These are phyloP conservation scores for Sarcoramphus papa DNA, from an alignment of 2,797 vertebrate genomes.

Conservation along the genomic window DNA sequence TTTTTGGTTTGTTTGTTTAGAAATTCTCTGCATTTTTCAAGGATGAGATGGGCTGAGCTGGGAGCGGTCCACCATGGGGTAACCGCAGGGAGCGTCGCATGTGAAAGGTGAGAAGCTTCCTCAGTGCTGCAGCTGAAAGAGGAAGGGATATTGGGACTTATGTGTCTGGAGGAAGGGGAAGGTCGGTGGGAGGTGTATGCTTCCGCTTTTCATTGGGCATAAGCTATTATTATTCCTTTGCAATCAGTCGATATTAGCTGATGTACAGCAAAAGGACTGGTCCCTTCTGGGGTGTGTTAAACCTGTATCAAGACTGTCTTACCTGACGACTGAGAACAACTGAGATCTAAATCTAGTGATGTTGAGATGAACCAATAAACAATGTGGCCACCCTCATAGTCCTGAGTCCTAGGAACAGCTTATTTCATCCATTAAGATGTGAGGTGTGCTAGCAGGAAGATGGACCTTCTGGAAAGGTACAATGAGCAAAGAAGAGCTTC, in stretches of 20 bases:
- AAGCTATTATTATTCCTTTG: neutral
- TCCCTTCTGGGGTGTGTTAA: neutral
- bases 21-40: neutral
- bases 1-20: neutral
- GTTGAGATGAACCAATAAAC: neutral
- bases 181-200: neutral
- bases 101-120: neutral
- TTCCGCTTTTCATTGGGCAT: neutral
- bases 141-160: neutral
- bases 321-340: neutral
- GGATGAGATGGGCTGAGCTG: neutral
- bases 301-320: neutral
- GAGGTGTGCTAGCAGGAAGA: neutral
- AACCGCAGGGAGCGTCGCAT: neutral
- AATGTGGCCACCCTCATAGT: neutral
- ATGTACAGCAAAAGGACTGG: neutral
- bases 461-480: neutral
- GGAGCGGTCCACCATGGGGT: neutral
- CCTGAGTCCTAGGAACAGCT: neutral
- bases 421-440: neutral
- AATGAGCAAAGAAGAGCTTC: neutral
- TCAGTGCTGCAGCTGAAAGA: neutral
- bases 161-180: neutral
- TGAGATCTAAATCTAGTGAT: neutral
- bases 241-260: neutral